Conservation (phyloP, 2,888 invertebrate genomes). For the Metellina segmentata region DNA sequence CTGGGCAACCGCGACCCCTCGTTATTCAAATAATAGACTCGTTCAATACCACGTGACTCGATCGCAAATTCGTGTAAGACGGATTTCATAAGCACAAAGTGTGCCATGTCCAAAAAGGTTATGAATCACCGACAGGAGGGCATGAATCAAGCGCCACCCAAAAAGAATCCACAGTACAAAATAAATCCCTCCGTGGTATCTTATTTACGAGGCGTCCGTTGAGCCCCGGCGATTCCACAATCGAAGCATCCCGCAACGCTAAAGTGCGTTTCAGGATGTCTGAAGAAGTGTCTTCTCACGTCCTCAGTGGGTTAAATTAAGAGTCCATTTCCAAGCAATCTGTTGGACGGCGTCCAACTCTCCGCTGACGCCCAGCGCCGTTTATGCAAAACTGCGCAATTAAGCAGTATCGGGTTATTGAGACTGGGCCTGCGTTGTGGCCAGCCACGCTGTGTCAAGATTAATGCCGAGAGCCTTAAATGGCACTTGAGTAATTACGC, state of each 20-base stretch:
- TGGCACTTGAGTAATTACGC: not conserved
- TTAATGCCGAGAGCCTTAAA: not conserved
- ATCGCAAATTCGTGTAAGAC: too few relatives aligned
- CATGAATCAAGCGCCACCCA: not conserved
- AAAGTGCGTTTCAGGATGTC: slow-evolving; percentile 9
- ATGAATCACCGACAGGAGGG: too few relatives aligned
- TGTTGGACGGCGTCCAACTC: slow-evolving; percentile 40
- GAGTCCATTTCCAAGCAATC: slow-evolving; percentile 31
- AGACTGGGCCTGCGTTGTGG: not conserved
- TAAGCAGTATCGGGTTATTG: not conserved
- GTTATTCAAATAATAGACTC: too few relatives aligned
- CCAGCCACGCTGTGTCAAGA: not conserved
- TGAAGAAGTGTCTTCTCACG: slow-evolving; percentile 17
- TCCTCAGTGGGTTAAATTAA: slow-evolving; percentile 47
- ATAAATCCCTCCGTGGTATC: slow-evolving; percentile 12
- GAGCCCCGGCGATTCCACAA: not conserved
- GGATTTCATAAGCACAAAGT: too few relatives aligned
- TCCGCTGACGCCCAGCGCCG: not conserved
- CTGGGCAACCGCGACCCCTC: too few relatives aligned
- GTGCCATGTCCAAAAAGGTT: too few relatives aligned
- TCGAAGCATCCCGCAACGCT: not conserved
- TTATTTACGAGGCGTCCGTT: not conserved
- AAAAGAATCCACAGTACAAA: not conserved
- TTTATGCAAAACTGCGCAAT: slow-evolving; percentile 40
- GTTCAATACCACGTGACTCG: too few relatives aligned